Evolutionary conservation across 2,797 vertebrate species (phyloP).

Genomic region (Bradypodion ventrale): DNA sequence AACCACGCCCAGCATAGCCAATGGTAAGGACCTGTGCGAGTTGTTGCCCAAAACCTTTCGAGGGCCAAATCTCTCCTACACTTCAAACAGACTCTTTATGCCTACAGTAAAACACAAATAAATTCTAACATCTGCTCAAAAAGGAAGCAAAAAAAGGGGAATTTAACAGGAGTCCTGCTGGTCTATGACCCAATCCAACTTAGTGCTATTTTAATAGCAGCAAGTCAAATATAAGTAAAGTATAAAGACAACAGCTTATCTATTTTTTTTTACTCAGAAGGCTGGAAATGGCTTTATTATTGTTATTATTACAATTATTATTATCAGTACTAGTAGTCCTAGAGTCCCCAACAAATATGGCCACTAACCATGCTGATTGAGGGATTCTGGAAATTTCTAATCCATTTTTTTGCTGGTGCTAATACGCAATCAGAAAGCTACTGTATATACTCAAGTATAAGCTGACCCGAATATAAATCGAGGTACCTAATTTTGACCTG

Average conservation of each 20-base stretch:
- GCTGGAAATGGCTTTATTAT: background rate
- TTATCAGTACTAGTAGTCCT: too few relatives aligned
- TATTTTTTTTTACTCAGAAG: background rate
- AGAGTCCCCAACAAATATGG: too few relatives aligned
- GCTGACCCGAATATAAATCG: too few relatives aligned
- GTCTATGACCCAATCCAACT: too few relatives aligned
- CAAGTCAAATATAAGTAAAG: background rate
- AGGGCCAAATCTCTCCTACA: background rate
- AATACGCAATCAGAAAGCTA: background rate
- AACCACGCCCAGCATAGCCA: background rate
- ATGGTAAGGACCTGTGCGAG: background rate
- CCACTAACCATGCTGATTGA: too few relatives aligned
- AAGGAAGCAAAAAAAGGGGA: background rate
- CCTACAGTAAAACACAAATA: background rate
- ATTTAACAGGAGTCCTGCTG: background rate
- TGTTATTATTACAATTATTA: too few relatives aligned
- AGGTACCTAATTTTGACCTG: too few relatives aligned
- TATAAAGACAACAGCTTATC: background rate
- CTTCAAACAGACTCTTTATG: background rate
- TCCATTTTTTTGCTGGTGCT: background rate
- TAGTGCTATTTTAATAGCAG: background rate
- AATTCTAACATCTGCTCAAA: background rate
- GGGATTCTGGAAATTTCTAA: background rate
- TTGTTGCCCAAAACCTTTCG: background rate
- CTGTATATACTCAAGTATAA: too few relatives aligned